Evolutionary conservation across 2,888 invertebrate species (phyloP).

Genomic region (Drosophila multiciliata): DNA sequence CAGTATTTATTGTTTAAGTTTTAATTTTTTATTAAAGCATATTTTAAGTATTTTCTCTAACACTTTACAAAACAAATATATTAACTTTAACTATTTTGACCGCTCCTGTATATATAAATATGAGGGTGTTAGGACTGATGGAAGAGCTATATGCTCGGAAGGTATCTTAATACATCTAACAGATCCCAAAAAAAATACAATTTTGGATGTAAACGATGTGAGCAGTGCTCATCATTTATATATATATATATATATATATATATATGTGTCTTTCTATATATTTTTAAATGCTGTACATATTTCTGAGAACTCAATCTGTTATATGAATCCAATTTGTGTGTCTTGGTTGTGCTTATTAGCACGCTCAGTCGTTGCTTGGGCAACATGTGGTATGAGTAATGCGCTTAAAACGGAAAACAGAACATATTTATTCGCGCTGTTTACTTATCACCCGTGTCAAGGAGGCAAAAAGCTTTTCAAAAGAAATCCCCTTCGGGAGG

Average conservation of each 20-base stretch:
- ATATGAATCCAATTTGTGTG: conserved; percentile 5
- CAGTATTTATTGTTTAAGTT: neutral
- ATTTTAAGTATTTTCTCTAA: no score
- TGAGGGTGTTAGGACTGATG: no score
- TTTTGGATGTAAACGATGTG: neutral
- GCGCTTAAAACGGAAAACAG: conserved; percentile 33
- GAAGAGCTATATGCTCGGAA: neutral
- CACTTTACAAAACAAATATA: no score
- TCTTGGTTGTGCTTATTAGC: conserved; percentile 33
- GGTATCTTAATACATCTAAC: neutral
- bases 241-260: neutral
- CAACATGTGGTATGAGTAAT: conserved; percentile 67
- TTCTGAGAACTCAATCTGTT: neutral
- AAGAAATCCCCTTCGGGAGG: neutral
- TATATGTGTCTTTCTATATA: neutral
- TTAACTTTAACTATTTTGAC: no score
- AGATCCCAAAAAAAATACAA: neutral
- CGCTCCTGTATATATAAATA: no score
- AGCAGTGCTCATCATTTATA: neutral
- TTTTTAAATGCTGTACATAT: neutral
- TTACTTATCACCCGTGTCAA: conserved; percentile 16
- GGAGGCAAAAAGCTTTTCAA: neutral
- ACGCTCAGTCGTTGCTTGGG: conserved; percentile 33
- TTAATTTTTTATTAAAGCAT: no score
- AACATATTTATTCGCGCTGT: conserved; percentile 43